These are phyloP conservation scores for Nineta flava DNA, from an alignment of 2,888 invertebrate species.

Conservation along the genomic window DNA sequence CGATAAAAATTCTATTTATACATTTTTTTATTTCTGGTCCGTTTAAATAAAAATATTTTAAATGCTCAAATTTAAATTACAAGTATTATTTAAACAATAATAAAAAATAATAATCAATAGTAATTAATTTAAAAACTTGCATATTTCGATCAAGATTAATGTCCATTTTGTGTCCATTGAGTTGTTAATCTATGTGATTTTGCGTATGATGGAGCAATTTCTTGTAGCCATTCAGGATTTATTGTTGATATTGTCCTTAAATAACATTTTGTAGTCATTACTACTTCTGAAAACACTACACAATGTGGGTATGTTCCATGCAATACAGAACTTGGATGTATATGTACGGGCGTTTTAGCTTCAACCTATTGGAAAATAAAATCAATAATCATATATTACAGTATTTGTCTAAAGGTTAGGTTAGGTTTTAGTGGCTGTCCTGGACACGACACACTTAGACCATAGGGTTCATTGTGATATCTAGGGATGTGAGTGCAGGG, in stretches of 20 bases:
- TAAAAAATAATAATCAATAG: not conserved
- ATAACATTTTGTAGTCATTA: conserved; percentile 71
- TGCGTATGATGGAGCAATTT: conserved; percentile 34
- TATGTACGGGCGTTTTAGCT: conserved; percentile 48
- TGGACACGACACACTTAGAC: no score
- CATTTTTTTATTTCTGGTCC: no score
- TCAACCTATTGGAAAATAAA: conserved; percentile 28
- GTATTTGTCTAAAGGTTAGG: no score
- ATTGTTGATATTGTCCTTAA: conserved; percentile 63
- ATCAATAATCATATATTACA: no score
- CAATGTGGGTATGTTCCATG: conserved; percentile 54
- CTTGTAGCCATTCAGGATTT: conserved; percentile 64
- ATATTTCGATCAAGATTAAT: no score
- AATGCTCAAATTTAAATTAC: no score
- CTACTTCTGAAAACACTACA: conserved; percentile 71
- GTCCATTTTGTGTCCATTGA: conserved; percentile 5
- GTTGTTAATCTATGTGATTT: conserved; percentile 19
- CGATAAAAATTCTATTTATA: no score
- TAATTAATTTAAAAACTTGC: not conserved
- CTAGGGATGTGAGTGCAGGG: no score
- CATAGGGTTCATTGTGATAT: no score
- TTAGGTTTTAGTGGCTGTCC: no score
- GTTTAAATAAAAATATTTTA: no score
- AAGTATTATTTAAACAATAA: no score
- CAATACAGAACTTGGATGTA: conserved; percentile 74